Conservation (phyloP, 1,140 invertebrate genomes). For the Pseudomyrmex gracilis region DNA sequence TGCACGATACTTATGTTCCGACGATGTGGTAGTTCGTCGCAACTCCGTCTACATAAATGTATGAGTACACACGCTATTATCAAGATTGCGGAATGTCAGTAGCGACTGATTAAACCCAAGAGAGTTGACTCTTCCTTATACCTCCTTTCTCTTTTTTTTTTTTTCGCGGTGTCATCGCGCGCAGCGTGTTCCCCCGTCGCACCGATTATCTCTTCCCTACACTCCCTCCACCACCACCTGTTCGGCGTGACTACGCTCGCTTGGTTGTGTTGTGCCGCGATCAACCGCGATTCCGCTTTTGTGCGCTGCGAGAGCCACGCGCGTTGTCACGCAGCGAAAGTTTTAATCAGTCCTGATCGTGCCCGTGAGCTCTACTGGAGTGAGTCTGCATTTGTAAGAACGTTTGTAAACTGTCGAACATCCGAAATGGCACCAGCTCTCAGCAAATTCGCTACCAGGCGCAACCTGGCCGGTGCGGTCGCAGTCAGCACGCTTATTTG, state of each 20-base stretch:
- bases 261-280: neutral
- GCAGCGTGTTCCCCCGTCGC: neutral
- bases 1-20: too few relatives aligned
- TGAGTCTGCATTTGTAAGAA: too few relatives aligned
- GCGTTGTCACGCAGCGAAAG: neutral
- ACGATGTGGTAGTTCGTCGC: too few relatives aligned
- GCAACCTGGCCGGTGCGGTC: slow-evolving; percentile 86
- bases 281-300: neutral
- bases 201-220: neutral
- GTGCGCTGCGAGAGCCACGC: neutral
- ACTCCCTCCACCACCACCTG: neutral
- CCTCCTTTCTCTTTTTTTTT: neutral
- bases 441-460: slow-evolving; percentile 87
- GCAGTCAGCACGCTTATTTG: slow-evolving; percentile 86
- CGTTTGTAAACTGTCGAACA: neutral
- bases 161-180: too few relatives aligned
- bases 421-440: slow-evolving; percentile 87
- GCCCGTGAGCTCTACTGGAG: too few relatives aligned
- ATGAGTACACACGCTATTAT: slow-evolving; percentile 1
- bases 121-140: too few relatives aligned
- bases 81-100: slow-evolving; percentile 11
- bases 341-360: too few relatives aligned
- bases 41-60: too few relatives aligned
- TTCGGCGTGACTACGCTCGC: neutral
- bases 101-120: neutral